Conservation (phyloP, 2,888 invertebrate species). For the Pherbina coryleti region DNA sequence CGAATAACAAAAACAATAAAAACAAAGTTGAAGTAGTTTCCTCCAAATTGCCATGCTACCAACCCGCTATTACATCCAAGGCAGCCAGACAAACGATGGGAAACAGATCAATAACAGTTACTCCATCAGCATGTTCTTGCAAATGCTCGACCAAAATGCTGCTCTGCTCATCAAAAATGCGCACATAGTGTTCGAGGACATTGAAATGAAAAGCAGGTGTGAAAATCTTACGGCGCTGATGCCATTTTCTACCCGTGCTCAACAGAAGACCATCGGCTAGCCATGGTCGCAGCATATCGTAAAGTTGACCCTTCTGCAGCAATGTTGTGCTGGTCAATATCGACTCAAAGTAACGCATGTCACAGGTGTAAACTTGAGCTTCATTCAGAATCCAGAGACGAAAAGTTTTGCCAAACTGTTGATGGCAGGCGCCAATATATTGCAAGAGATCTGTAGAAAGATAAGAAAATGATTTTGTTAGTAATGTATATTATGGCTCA, state of each 20-base stretch:
- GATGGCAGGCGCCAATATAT: slow-evolving; percentile 44
- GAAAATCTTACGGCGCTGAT: slow-evolving; percentile 76
- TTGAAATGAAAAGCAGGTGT: slow-evolving; percentile 85
- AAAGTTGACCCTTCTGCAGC: slow-evolving; percentile 59
- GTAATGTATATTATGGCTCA: not conserved
- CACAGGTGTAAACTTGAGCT: slow-evolving; percentile 65
- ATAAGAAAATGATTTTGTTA: not conserved
- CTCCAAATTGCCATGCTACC: not conserved
- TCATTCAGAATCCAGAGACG: slow-evolving; percentile 69
- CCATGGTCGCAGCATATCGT: slow-evolving; percentile 57
- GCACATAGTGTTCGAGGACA: slow-evolving; percentile 79
- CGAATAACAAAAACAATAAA: not conserved
- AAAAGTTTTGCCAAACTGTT: slow-evolving; percentile 68
- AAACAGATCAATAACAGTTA: slow-evolving; percentile 72
- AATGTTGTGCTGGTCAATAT: slow-evolving; percentile 58
- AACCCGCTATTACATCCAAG: slow-evolving; percentile 72
- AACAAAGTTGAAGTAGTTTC: no score
- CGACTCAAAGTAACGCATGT: slow-evolving; percentile 70
- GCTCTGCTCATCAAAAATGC: slow-evolving; percentile 77
- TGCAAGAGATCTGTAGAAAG: slow-evolving; percentile 48
- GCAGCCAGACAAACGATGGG: slow-evolving; percentile 73
- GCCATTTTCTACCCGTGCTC: slow-evolving; percentile 73
- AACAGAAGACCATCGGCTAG: slow-evolving; percentile 59
- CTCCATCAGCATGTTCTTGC: slow-evolving; percentile 64
- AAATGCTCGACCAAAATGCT: slow-evolving; percentile 73